A percentile compares a stretch with the other conserved stretches of the same genome.
These are phyloP conservation scores for Cryptophagus acutangulus DNA, from an alignment of 2,888 invertebrate species.

Conservation along the genomic window DNA sequence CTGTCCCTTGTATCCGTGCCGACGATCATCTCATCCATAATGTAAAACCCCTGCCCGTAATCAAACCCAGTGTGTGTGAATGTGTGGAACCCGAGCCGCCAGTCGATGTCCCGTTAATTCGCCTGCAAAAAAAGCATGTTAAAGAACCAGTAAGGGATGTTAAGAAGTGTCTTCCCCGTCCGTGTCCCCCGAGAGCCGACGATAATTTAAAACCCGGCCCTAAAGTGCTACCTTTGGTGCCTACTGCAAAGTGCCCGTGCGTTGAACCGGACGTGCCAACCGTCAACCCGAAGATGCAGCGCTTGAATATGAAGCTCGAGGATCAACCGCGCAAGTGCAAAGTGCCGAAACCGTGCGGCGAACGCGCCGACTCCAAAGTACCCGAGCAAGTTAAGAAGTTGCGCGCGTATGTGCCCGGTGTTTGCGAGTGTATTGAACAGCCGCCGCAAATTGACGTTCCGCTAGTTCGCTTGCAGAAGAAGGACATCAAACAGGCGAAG, in stretches of 20 bases:
- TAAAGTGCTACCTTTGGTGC: constrained; percentile 12
- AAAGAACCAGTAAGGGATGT: neutral
- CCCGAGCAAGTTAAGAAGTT: constrained; percentile 12
- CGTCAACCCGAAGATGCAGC: neutral
- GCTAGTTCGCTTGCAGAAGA: constrained; percentile 16
- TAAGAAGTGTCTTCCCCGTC: neutral
- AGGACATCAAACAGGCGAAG: neutral
- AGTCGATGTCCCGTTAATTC: constrained; percentile 4
- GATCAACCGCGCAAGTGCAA: constrained; percentile 23
- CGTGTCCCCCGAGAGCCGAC: constrained; percentile 19
- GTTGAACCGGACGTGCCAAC: constrained; percentile 11
- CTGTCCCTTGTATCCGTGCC: constrained; percentile 14
- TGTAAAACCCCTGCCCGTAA: constrained; percentile 11
- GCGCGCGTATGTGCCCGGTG: constrained; percentile 15
- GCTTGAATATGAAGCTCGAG: constrained; percentile 17
- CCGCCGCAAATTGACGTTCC: constrained; percentile 22
- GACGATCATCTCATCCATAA: constrained; percentile 16
- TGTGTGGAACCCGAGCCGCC: constrained; percentile 5
- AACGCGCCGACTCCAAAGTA: constrained; percentile 13
- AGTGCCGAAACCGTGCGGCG: constrained; percentile 10
- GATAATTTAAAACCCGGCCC: constrained; percentile 10
- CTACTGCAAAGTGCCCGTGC: constrained; percentile 11
- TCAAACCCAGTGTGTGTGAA: constrained; percentile 10
- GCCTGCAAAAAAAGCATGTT: constrained; percentile 8
- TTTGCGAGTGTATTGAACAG: constrained; percentile 25